Percentiles rank a stretch among this genome's conserved stretches.
These are phyloP conservation scores for Cavia aperea DNA, from an alignment of 2,113 vertebrate species.

Conservation along the genomic window DNA sequence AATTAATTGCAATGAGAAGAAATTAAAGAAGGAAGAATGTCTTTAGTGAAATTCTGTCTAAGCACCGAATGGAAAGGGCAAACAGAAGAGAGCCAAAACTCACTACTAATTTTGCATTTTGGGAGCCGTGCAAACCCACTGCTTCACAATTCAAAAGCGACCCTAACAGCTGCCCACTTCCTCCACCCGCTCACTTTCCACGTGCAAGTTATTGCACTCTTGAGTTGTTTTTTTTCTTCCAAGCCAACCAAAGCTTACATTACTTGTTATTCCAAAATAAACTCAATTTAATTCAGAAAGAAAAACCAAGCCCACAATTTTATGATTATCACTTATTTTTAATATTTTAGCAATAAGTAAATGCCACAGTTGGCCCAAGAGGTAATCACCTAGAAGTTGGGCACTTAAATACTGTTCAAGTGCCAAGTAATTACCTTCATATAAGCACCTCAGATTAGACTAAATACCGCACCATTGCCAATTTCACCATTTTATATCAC, in stretches of 20 bases:
- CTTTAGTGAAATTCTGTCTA: not conserved
- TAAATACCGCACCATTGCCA: not conserved
- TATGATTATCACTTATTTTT: slow-evolving; percentile 20
- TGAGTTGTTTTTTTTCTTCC: not conserved
- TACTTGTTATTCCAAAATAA: slow-evolving; percentile 43
- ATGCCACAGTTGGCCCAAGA: not conserved
- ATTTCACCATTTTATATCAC: not conserved
- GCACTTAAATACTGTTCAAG: not conserved
- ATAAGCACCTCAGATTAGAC: not conserved
- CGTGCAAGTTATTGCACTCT: not conserved
- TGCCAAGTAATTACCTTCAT: slow-evolving; percentile 2
- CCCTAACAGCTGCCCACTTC: not conserved
- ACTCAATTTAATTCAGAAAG: slow-evolving; percentile 18
- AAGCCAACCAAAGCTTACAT: slow-evolving; percentile 8
- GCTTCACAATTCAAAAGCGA: not conserved
- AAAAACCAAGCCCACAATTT: not conserved
- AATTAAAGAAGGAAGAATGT: not conserved
- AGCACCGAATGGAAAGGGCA: not conserved
- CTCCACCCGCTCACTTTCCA: not conserved
- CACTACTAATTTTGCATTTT: not conserved
- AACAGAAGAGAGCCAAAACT: not conserved
- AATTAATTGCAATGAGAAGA: not conserved
- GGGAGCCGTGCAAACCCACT: not conserved
- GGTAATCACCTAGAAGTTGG: not conserved
- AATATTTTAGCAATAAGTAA: slow-evolving; percentile 43